Evolutionary conservation across 2,888 invertebrate species (phyloP).

Genomic region (Erannis defoliaria): DNA sequence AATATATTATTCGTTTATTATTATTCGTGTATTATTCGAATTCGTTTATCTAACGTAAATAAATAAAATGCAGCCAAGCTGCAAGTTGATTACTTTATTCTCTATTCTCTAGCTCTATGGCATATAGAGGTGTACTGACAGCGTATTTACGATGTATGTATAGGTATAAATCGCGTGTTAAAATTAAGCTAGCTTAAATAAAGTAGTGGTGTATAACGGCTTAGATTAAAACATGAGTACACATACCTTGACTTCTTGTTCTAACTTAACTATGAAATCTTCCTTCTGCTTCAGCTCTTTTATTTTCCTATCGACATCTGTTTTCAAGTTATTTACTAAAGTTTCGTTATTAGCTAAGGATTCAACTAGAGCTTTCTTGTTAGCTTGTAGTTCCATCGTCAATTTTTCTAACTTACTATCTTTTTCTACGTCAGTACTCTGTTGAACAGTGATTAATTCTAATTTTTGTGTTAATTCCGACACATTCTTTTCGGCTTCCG

Average conservation of each 20-base stretch:
- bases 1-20: too few relatives aligned
- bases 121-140: too few relatives aligned
- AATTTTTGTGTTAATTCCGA: conserved; percentile 75
- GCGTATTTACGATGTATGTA: too few relatives aligned
- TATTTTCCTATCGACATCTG: conserved; percentile 73
- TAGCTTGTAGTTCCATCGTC: conserved; percentile 74
- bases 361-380: conserved; percentile 70
- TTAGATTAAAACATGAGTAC: neutral
- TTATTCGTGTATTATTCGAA: too few relatives aligned
- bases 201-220: too few relatives aligned
- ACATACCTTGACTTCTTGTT: conserved; percentile 64
- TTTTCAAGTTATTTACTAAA: conserved; percentile 68
- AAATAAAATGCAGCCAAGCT: too few relatives aligned
- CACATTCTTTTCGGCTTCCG: conserved; percentile 69
- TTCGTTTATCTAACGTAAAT: too few relatives aligned
- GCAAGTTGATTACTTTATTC: too few relatives aligned
- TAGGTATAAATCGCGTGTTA: too few relatives aligned
- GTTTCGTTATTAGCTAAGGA: conserved; percentile 70
- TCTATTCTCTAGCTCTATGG: too few relatives aligned
- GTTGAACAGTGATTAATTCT: conserved; percentile 74
- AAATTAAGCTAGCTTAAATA: too few relatives aligned
- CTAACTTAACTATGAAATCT: conserved; percentile 69
- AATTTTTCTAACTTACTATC: conserved; percentile 77
- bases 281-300: conserved; percentile 75
- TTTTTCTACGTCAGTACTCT: conserved; percentile 72